These are phyloP conservation scores for Lasiurus borealis DNA, from an alignment of 2,113 vertebrate species.

Conservation along the genomic window DNA sequence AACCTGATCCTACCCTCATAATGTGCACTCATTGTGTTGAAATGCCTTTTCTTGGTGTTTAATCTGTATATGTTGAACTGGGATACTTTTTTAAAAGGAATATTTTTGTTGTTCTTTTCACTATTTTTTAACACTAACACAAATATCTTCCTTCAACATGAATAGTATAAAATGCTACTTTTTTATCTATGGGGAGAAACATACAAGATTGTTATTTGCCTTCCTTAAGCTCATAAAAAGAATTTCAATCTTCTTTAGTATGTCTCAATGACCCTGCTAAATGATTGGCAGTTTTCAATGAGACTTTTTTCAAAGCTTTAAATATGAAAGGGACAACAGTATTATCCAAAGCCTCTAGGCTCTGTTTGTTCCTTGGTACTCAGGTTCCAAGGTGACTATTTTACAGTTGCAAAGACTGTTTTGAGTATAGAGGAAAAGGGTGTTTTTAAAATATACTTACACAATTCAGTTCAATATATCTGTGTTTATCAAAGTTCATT, in stretches of 20 bases:
- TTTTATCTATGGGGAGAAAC: neutral
- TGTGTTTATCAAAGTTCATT: neutral
- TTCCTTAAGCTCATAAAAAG: constrained; percentile 15
- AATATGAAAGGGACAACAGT: neutral
- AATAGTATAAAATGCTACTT: neutral
- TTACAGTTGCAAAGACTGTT: neutral
- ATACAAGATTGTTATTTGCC: neutral
- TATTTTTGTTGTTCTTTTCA: neutral
- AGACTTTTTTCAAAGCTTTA: neutral
- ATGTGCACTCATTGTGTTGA: neutral
- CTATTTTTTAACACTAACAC: neutral
- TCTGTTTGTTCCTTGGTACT: neutral
- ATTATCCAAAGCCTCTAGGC: neutral
- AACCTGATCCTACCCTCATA: neutral
- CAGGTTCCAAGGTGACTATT: neutral
- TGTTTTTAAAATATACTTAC: neutral
- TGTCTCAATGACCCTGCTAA: neutral
- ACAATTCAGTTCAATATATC: neutral
- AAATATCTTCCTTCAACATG: neutral
- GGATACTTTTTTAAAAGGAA: neutral
- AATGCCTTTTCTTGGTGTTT: neutral
- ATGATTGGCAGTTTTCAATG: neutral
- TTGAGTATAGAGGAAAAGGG: neutral
- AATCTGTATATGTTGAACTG: neutral
- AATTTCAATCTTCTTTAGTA: neutral